Evolutionary conservation across 2,888 invertebrate genomes (phyloP), one percentile per base, ranked within the genome.

Genomic region (Meta bourneti): DNA sequence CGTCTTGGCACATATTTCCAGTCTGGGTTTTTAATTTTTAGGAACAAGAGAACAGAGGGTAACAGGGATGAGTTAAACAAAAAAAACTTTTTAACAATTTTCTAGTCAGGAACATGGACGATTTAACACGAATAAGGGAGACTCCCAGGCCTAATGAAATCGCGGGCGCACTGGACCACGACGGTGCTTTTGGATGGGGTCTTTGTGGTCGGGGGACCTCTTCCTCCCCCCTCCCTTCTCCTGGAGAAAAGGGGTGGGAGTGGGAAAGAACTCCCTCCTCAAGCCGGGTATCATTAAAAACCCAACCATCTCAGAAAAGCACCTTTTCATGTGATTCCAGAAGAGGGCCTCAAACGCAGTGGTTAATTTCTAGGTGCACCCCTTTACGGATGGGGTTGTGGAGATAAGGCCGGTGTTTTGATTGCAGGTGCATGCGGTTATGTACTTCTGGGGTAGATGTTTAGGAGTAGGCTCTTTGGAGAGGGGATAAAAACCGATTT

Each of bases 11-110:
- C 13, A 61, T 61, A 72, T 19, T 71, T 72, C 79, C 79, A 52
- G 79, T 11, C 34, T 34, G 19, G 52, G 79, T 87, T 87, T 87
- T 87, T 87, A 87, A 87, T 87, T 87, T 48, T n/a, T 72, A 71
- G 54, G 20, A n/a, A 70, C 74, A 49, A 75, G 75, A 20, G 48
- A 11, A 52, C 13, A 20, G 71, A 52, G 70, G 19, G 70, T 8
- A 72, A 20, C 13, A 54, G 20, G 6, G 2, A 72, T 16, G 61
- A 11, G 11, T 16, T 16, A 61, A 77, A 77, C 75, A 84, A 75
- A 89, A 83, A 71, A 82, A 83, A 75, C 91, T 91, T 91, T 91
- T 91, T 91, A 91, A 91, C 91, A 91, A 91, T 91, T 91, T 91
- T 91, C 91, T 91, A 91, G 91, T 91, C 82, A 91, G 91, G 79